phyloP scores from a whole-genome alignment of 2,888 invertebrate species.

The Tinea trinotella region DNA sequence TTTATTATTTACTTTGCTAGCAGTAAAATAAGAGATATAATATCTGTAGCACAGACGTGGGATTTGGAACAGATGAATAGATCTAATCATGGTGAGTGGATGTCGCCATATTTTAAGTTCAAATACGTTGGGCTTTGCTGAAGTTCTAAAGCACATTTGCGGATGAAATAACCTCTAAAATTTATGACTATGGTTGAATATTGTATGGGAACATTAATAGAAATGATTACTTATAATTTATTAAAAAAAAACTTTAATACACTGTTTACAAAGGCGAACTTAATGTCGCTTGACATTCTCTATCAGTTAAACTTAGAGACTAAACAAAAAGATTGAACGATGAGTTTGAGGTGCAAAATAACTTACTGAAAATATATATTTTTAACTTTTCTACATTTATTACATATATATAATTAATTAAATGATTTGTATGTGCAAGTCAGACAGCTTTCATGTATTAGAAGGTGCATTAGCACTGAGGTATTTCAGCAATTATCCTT shows the following conservation, averaged over 20 bases:
- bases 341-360: too few species aligned
- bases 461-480: neutral
- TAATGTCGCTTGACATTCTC: too few species aligned
- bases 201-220: neutral
- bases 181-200: neutral
- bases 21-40: neutral
- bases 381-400: too few species aligned
- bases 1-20: neutral
- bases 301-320: too few species aligned
- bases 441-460: neutral
- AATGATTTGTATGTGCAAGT: too few species aligned
- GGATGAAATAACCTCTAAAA: neutral
- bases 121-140: conserved; percentile 39
- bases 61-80: conserved; percentile 10
- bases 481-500: conserved; percentile 41
- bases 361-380: too few species aligned
- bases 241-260: too few species aligned
- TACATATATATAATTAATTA: too few species aligned
- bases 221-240: neutral
- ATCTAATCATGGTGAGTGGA: conserved; percentile 61
- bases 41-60: neutral
- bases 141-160: conserved; percentile 33
- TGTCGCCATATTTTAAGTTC: conserved; percentile 61
- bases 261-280: too few species aligned
- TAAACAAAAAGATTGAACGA: too few species aligned